Evolutionary conservation across 2,797 vertebrate genomes (phyloP).

Genomic region (Hyperoplus lanceolatus): DNA sequence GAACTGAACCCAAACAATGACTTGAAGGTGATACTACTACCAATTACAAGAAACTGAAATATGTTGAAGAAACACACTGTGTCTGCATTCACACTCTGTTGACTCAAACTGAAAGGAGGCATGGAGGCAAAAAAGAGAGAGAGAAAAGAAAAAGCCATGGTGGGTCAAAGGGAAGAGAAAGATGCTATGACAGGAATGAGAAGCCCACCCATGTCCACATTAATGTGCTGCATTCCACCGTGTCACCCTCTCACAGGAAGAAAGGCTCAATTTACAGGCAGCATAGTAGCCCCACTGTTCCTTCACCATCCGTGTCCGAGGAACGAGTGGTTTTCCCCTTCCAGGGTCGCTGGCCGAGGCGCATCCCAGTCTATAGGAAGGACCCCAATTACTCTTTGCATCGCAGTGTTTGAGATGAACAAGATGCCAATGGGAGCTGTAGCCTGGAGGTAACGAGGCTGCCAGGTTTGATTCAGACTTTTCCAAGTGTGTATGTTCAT

Average conservation of each 20-base stretch:
- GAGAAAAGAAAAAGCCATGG: conserved; percentile 43
- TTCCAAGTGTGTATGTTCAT: conserved; percentile 13
- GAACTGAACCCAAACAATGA: not conserved
- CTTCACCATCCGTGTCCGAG: conserved; percentile 55
- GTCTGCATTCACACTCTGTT: conserved; percentile 24
- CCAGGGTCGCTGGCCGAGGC: conserved; percentile 51
- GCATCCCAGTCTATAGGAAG: conserved; percentile 52
- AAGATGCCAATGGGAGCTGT: conserved; percentile 21
- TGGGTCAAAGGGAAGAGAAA: conserved; percentile 61
- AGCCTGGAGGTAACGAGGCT: conserved; percentile 50
- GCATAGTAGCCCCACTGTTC: conserved; percentile 85
- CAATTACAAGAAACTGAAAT: not conserved
- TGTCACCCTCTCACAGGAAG: conserved; percentile 82
- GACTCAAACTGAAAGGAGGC: conserved; percentile 43
- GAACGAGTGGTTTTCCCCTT: conserved; percentile 64
- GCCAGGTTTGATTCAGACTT: conserved; percentile 56
- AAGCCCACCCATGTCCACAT: conserved; percentile 85
- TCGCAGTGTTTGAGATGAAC: conserved; percentile 26
- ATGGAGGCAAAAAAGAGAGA: conserved; percentile 24
- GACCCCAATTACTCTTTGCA: conserved; percentile 38
- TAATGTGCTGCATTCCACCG: conserved; percentile 82
- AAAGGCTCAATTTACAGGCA: conserved; percentile 86
- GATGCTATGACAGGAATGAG: conserved; percentile 85
- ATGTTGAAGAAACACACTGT: conserved; percentile 13
- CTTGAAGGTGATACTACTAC: no score